phyloP scores from a whole-genome alignment of 64 coral and sea anemone species.

The Montipora efflorescens region DNA sequence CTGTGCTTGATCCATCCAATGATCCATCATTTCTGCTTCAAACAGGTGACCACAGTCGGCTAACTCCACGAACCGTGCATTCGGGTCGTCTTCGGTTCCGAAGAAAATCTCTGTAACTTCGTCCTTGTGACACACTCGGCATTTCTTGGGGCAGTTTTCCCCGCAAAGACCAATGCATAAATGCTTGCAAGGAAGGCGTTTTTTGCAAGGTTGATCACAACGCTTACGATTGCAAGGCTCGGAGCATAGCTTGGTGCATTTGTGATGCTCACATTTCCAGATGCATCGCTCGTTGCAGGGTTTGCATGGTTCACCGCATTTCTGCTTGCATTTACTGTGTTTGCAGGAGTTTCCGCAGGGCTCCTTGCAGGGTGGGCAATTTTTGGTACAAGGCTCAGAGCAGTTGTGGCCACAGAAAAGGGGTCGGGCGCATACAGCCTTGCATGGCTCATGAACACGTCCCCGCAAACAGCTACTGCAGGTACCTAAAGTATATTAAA shows the following conservation, averaged over 20 bases:
- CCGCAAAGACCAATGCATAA: conserved; percentile 84
- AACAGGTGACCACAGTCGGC: conserved; percentile 85
- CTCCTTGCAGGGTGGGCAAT: conserved; percentile 78
- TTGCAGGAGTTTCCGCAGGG: conserved; percentile 60
- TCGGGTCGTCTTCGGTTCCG: conserved; percentile 73
- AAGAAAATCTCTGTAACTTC: conserved; percentile 89
- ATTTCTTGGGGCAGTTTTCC: conserved; percentile 74
- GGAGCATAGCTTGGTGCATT: conserved; percentile 56
- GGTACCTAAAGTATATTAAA: background rate
- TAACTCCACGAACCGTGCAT: conserved; percentile 84
- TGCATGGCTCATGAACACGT: conserved; percentile 51
- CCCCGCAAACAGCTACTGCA: conserved; percentile 41
- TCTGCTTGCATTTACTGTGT: conserved; percentile 71
- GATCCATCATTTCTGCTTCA: conserved; percentile 80
- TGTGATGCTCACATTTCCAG: conserved; percentile 63
- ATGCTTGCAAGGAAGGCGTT: conserved; percentile 52
- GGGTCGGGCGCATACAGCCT: conserved; percentile 43
- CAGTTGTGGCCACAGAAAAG: conserved; percentile 77
- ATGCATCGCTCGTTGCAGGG: conserved; percentile 54
- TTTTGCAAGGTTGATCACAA: conserved; percentile 66
- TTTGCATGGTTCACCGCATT: conserved; percentile 68
- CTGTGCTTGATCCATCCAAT: conserved; percentile 67
- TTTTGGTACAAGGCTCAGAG: conserved; percentile 67
- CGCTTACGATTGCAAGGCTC: conserved; percentile 52
- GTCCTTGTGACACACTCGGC: conserved; percentile 81